Percentiles rank a stretch among this genome's conserved stretches.
phyloP scores from a whole-genome alignment of 1,140 invertebrate species.

The Leucophenga varia region DNA sequence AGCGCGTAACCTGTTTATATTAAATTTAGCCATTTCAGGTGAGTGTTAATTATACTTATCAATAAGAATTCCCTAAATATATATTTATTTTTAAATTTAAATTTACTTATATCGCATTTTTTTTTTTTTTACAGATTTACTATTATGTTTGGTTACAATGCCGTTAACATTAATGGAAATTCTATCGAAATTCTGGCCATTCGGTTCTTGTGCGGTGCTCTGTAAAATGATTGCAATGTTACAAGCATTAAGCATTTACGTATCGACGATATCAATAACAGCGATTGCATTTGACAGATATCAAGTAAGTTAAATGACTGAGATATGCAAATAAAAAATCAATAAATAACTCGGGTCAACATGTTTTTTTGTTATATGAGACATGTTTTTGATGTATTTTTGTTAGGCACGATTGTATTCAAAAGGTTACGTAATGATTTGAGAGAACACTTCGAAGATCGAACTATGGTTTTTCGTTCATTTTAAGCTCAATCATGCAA shows the following conservation, averaged over 20 bases:
- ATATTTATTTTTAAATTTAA: no score
- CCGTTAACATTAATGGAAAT: constrained; percentile 83
- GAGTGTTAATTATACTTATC: constrained; percentile 18
- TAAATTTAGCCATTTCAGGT: constrained; percentile 81
- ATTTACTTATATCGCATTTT: neutral
- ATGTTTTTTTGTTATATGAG: no score
- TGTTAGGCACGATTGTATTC: no score
- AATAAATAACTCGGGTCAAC: no score
- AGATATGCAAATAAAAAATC: no score
- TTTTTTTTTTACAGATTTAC: constrained; percentile 61
- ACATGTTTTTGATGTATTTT: no score
- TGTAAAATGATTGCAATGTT: constrained; percentile 81
- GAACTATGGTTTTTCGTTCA: no score
- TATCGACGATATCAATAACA: constrained; percentile 86
- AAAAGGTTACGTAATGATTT: no score
- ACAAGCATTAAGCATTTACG: constrained; percentile 84
- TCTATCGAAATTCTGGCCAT: constrained; percentile 73
- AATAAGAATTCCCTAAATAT: no score
- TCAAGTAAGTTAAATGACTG: constrained; percentile 67
- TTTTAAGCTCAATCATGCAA: no score
- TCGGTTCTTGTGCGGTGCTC: constrained; percentile 65
- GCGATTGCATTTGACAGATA: constrained; percentile 84
- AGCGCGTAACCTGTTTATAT: constrained; percentile 84
- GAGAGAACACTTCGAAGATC: no score
- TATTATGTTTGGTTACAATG: constrained; percentile 82